These are phyloP conservation scores for Acronicta leporina DNA, from an alignment of 2,888 invertebrate species.

Conservation along the genomic window DNA sequence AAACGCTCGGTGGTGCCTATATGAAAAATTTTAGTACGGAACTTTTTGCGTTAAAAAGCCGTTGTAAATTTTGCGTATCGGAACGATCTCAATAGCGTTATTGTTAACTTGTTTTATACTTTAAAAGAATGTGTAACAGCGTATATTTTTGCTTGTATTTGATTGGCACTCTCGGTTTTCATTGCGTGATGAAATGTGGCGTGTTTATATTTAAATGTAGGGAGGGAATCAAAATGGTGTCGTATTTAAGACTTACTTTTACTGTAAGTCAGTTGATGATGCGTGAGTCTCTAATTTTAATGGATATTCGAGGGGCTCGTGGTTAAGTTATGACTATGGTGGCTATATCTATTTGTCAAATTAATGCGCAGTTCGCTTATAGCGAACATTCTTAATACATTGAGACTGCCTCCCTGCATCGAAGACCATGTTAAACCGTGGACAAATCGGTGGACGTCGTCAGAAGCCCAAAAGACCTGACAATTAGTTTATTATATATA, in stretches of 20 bases:
- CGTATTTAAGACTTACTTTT: slow-evolving; percentile 32
- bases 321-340: no score
- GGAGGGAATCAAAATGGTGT: slow-evolving; percentile 38
- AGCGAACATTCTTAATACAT: no score
- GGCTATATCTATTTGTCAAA: no score
- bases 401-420: no score
- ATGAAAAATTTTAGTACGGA: slow-evolving; percentile 36
- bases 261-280: not conserved
- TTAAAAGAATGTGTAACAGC: not conserved
- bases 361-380: no score
- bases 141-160: slow-evolving; percentile 20
- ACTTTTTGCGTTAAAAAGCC: slow-evolving; percentile 33
- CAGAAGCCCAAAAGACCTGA: no score
- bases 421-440: no score
- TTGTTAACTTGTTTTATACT: slow-evolving; percentile 4
- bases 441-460: no score
- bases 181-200: slow-evolving; percentile 54
- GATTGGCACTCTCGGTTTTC: slow-evolving; percentile 44
- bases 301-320: no score
- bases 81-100: slow-evolving; percentile 16
- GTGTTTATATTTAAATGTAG: slow-evolving; percentile 48
- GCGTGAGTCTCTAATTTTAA: no score
- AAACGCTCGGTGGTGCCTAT: slow-evolving; percentile 22
- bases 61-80: slow-evolving; percentile 25
- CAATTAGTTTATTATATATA: no score